phyloP scores from a whole-genome alignment of 1,140 invertebrate species.

The Oryctes rhinoceros region DNA sequence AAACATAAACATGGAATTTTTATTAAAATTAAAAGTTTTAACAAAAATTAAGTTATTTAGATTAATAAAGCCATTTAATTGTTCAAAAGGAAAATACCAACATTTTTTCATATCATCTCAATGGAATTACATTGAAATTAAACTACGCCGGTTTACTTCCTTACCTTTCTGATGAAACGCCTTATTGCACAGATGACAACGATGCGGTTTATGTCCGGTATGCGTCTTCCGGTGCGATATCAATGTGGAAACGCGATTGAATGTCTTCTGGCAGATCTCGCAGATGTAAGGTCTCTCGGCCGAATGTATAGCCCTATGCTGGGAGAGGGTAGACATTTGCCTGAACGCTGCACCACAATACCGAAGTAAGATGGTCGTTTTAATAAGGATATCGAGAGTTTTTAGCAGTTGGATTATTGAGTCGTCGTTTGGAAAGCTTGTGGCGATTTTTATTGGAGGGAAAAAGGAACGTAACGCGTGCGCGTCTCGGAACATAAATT shows the following conservation, averaged over 20 bases:
- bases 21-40: too few relatives aligned
- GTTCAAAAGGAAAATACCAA: too few relatives aligned
- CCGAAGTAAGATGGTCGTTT: neutral
- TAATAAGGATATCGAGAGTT: neutral
- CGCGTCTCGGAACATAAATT: too few relatives aligned
- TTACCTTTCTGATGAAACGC: slow-evolving; percentile 80
- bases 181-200: slow-evolving; percentile 76
- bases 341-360: slow-evolving; percentile 68
- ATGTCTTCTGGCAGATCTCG: slow-evolving; percentile 78
- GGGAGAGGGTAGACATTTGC: slow-evolving; percentile 77
- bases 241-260: slow-evolving; percentile 78
- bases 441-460: neutral
- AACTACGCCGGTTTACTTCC: slow-evolving; percentile 53
- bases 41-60: too few relatives aligned
- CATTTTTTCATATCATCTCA: neutral
- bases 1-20: too few relatives aligned
- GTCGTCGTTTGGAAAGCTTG: too few relatives aligned
- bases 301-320: slow-evolving; percentile 79
- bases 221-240: slow-evolving; percentile 81
- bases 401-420: neutral
- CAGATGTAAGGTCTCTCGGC: slow-evolving; percentile 75
- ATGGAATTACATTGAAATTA: neutral
- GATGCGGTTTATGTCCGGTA: slow-evolving; percentile 75
- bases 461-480: too few relatives aligned
- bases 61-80: too few relatives aligned